Percentiles rank a stretch among this genome's conserved stretches.
These are phyloP conservation scores for Sapayoa aenigma DNA, from an alignment of 2,113 vertebrate species.

Conservation along the genomic window DNA sequence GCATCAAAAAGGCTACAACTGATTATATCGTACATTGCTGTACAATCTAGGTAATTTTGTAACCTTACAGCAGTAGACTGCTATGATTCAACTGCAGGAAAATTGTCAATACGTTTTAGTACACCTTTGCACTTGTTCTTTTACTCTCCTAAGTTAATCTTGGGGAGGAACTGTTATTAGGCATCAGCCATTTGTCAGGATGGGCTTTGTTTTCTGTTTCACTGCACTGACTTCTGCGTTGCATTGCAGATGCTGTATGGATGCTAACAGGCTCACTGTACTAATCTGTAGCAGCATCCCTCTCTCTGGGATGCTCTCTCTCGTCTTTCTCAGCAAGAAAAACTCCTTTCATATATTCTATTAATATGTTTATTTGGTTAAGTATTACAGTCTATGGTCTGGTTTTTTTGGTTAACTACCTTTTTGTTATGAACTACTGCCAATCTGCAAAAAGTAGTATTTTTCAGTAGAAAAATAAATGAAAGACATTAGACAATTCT, in stretches of 20 bases:
- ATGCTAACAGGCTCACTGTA: background rate
- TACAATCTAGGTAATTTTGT: background rate
- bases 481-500: background rate
- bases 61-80: background rate
- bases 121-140: background rate
- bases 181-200: background rate
- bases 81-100: background rate
- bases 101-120: background rate
- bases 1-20: background rate
- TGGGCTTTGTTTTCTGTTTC: background rate
- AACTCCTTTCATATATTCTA: background rate
- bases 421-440: background rate
- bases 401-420: background rate
- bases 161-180: background rate
- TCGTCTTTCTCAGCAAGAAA: background rate
- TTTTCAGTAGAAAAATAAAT: background rate
- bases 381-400: background rate
- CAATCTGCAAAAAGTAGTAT: background rate
- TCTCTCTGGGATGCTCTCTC: too few species aligned
- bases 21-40: background rate
- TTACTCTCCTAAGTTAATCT: background rate
- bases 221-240: background rate
- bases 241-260: background rate
- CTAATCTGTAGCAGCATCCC: background rate
- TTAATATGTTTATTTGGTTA: background rate